These are phyloP conservation scores for Lacanobia oleracea DNA, from an alignment of 2,888 invertebrate genomes.

Conservation along the genomic window DNA sequence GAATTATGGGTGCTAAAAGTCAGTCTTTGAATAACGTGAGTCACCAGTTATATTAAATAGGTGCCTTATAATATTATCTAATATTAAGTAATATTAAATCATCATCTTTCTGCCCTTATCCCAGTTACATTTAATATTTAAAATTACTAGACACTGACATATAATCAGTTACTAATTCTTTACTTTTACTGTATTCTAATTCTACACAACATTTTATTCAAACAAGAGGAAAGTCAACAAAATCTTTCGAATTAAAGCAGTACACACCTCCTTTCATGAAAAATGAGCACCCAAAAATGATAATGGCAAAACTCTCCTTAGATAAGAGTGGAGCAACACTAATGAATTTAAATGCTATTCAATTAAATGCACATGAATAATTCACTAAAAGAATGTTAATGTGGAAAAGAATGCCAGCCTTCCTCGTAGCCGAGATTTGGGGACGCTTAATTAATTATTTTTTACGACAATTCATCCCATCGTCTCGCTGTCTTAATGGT, in stretches of 20 bases:
- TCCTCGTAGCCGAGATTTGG: constrained; percentile 77
- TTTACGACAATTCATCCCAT: constrained; percentile 66
- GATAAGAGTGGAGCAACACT: constrained; percentile 72
- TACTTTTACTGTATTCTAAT: not conserved
- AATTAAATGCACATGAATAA: constrained; percentile 89
- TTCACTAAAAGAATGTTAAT: constrained; percentile 85
- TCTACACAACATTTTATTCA: constrained; percentile 1
- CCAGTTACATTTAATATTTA: not conserved
- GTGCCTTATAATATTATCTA: not conserved
- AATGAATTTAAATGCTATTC: constrained; percentile 89
- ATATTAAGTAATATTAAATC: too few relatives aligned
- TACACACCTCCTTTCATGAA: constrained; percentile 52
- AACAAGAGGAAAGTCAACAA: constrained; percentile 8
- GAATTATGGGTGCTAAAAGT: constrained; percentile 18
- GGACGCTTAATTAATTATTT: constrained; percentile 83
- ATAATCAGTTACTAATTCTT: not conserved
- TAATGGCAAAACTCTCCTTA: constrained; percentile 63
- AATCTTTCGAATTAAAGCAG: constrained; percentile 40
- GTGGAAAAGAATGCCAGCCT: constrained; percentile 83
- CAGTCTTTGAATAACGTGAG: constrained; percentile 1
- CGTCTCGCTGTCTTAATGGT: constrained; percentile 53
- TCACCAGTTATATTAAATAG: not conserved
- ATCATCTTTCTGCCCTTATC: too few relatives aligned
- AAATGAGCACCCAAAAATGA: constrained; percentile 66
- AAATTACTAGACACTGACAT: not conserved